Conservation (phyloP, 2,888 invertebrate genomes). For the Morinoia aosen region DNA sequence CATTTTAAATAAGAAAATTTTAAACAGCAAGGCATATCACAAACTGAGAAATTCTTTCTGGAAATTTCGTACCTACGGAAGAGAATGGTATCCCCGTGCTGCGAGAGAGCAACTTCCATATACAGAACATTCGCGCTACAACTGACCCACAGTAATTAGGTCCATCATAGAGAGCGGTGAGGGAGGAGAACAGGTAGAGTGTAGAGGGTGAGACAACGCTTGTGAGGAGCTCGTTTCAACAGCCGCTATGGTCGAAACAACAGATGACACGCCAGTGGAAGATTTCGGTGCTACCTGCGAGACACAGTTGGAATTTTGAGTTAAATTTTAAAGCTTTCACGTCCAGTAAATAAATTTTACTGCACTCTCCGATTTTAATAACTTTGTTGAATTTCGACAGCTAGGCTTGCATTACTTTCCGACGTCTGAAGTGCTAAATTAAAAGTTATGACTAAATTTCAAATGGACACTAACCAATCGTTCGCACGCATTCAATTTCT, state of each 20-base stretch:
- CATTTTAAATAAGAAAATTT: neutral
- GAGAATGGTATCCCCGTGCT: neutral
- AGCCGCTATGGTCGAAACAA: neutral
- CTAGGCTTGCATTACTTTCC: neutral
- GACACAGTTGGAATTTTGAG: neutral
- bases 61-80: neutral
- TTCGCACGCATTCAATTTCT: too few relatives aligned
- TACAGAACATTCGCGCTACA: neutral
- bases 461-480: neutral
- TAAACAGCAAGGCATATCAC: neutral
- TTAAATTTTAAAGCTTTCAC: neutral
- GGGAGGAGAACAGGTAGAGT: constrained; percentile 81
- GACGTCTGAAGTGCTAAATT: neutral
- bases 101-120: neutral
- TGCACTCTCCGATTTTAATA: neutral
- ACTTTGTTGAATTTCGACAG: neutral
- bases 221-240: constrained; percentile 3
- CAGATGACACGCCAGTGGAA: neutral
- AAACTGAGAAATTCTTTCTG: neutral
- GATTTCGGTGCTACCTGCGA: neutral
- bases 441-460: neutral
- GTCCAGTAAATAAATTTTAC: neutral
- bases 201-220: constrained; percentile 19
- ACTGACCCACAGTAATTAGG: constrained; percentile 76
- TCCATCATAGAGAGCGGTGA: constrained; percentile 88